These are phyloP conservation scores for Hyperoodon ampullatus DNA, from an alignment of 2,113 vertebrate species.

Conservation along the genomic window DNA sequence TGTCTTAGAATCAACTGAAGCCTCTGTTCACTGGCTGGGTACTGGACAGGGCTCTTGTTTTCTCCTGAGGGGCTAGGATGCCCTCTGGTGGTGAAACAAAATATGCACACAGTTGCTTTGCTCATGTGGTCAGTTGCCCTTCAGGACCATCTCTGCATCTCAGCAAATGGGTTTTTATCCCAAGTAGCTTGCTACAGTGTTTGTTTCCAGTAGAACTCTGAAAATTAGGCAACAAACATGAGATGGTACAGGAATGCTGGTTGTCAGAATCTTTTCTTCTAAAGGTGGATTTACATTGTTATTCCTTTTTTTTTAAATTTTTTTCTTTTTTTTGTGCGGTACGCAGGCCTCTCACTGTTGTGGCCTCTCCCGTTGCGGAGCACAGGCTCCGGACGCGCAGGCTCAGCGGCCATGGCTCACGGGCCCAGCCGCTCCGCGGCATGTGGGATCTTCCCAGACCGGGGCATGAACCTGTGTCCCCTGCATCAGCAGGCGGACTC, in stretches of 20 bases:
- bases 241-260: neutral
- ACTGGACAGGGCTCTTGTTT: neutral
- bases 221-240: neutral
- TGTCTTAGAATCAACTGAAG: neutral
- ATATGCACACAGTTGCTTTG: neutral
- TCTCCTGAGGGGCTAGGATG: constrained; percentile 71
- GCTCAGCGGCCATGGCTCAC: no score
- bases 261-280: neutral
- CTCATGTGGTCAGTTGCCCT: neutral
- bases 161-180: neutral
- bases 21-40: neutral
- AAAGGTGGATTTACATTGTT: neutral
- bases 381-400: no score
- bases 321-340: no score
- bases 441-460: no score
- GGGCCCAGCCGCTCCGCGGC: no score
- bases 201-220: neutral
- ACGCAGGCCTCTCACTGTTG: no score
- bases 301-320: no score
- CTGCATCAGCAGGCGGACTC: no score
- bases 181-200: neutral
- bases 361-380: no score
- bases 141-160: neutral
- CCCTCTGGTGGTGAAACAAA: constrained; percentile 80
- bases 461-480: no score